These are phyloP conservation scores for Lytechinus pictus DNA, from an alignment of 35 echinoderm and acorn worm species.

Conservation along the genomic window DNA sequence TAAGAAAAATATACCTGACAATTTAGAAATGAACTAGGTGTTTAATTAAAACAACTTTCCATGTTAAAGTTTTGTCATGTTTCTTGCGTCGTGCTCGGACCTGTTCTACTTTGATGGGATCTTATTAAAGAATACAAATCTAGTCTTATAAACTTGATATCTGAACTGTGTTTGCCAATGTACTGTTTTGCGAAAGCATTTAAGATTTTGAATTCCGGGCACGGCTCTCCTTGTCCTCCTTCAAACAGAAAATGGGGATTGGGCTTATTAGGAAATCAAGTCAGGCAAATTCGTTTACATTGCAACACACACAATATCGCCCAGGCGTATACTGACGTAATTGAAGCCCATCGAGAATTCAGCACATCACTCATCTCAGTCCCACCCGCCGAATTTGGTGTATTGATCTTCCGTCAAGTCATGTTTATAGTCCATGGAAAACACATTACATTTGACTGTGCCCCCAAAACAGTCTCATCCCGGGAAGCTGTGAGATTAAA, in stretches of 20 bases:
- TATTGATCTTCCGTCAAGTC: slow-evolving; percentile 35
- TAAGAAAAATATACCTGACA: no score
- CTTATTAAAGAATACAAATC: no score
- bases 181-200: background rate
- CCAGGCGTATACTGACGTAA: slow-evolving; percentile 7
- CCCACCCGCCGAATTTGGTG: slow-evolving; percentile 20
- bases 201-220: background rate
- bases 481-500: background rate
- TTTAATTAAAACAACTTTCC: no score
- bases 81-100: no score
- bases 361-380: background rate
- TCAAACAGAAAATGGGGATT: background rate
- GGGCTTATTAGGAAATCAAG: background rate
- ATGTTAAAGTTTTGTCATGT: no score
- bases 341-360: background rate
- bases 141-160: no score
- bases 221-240: background rate
- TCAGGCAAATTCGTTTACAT: slow-evolving; percentile 39
- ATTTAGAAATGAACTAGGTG: no score
- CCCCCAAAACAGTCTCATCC: background rate
- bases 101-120: no score
- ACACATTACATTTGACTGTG: background rate
- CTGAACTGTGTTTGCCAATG: background rate
- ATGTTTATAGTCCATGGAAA: slow-evolving; percentile 28
- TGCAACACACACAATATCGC: background rate